Evolutionary conservation across 1,140 invertebrate species (phyloP).

Genomic region (Wiebesia pumilae): DNA sequence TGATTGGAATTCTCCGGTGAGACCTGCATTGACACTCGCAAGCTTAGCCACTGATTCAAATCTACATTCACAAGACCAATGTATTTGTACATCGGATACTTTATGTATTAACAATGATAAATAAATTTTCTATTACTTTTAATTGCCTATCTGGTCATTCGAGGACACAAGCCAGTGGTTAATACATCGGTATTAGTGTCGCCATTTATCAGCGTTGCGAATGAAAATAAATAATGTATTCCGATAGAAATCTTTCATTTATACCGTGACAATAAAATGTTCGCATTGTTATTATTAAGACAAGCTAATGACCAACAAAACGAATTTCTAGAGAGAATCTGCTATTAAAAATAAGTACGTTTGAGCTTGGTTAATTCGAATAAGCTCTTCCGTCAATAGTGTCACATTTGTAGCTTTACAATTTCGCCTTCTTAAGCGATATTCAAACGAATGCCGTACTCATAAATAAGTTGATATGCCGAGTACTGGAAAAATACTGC

Average conservation of each 20-base stretch:
- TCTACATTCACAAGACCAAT: constrained; percentile 4
- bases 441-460: neutral
- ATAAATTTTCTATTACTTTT: neutral
- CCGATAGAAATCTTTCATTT: neutral
- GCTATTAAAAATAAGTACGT: neutral
- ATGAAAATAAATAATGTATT: no score
- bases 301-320: no score
- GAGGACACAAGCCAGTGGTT: neutral
- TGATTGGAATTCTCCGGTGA: constrained; percentile 55
- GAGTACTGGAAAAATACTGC: constrained; percentile 34
- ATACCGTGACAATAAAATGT: no score
- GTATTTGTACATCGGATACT: neutral
- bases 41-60: neutral
- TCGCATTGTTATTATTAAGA: no score
- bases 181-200: neutral
- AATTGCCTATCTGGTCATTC: neutral
- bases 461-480: constrained; percentile 32
- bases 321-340: neutral
- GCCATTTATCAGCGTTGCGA: no score
- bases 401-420: neutral
- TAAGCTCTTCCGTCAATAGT: neutral
- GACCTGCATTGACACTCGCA: neutral
- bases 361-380: neutral
- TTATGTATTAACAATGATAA: neutral
- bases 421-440: neutral